A percentile compares a stretch with the other conserved stretches of the same genome.
Evolutionary conservation across 2,113 vertebrate genomes (phyloP).

Genomic region (Varanus salvator): DNA sequence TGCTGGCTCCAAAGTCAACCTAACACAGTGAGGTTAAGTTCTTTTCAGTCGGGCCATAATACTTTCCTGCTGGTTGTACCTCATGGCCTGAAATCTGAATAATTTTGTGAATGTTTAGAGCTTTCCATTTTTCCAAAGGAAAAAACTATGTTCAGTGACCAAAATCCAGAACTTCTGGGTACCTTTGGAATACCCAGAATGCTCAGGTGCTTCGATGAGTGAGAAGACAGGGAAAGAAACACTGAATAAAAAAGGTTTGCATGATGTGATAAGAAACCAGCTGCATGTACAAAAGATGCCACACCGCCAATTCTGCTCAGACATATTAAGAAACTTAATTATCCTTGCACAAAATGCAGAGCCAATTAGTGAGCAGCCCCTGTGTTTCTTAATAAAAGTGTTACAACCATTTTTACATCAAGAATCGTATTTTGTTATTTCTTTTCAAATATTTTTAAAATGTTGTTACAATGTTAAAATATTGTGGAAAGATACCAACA

Average conservation of each 20-base stretch:
- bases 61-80: background rate
- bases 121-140: constrained; percentile 1
- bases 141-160: constrained; percentile 1
- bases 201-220: constrained; percentile 7
- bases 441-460: background rate
- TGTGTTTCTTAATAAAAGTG: background rate
- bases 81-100: constrained; percentile 11
- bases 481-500: background rate
- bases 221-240: background rate
- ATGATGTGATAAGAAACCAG: too few relatives aligned
- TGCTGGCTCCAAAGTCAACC: background rate
- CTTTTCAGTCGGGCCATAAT: background rate
- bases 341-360: constrained; percentile 10
- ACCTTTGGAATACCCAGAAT: constrained; percentile 6
- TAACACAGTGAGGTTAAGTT: constrained; percentile 16
- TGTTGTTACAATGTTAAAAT: background rate
- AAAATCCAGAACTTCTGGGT: background rate
- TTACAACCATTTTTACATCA: background rate
- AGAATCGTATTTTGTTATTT: background rate
- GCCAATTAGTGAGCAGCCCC: constrained; percentile 1
- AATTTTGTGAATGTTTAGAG: constrained; percentile 10
- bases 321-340: constrained; percentile 29
- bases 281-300: constrained; percentile 6
- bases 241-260: too few relatives aligned
- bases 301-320: constrained; percentile 1